phyloP scores from a whole-genome alignment of 2,888 invertebrate genomes.

The Mimachlamys varia region DNA sequence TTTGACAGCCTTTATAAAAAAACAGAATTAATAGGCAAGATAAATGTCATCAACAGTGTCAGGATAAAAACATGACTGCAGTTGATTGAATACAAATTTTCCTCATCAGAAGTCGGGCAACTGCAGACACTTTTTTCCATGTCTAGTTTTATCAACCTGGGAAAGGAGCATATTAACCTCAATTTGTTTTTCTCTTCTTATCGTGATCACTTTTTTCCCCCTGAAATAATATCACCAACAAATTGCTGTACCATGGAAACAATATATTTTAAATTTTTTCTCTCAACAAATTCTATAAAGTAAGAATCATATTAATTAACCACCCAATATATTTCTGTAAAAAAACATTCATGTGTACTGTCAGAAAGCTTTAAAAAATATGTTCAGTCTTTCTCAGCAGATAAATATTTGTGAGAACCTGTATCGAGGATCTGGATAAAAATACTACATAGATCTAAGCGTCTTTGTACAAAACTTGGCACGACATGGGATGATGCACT shows the following conservation, averaged over 20 bases:
- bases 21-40: too few species aligned
- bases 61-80: too few species aligned
- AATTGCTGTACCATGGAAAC: not conserved
- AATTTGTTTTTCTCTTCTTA: not conserved
- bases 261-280: too few species aligned
- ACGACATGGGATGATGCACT: conserved; percentile 25
- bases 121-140: not conserved
- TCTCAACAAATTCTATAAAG: too few species aligned
- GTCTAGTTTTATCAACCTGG: not conserved
- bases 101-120: not conserved
- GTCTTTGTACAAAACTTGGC: conserved; percentile 25
- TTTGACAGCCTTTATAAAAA: too few species aligned
- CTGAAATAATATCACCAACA: not conserved
- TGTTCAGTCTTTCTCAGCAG: not conserved
- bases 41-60: too few species aligned
- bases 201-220: not conserved
- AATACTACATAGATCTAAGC: not conserved
- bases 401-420: not conserved
- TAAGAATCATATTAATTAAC: not conserved
- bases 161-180: not conserved
- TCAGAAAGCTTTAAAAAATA: not conserved
- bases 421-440: not conserved
- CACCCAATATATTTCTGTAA: not conserved
- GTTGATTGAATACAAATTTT: too few species aligned
- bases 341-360: not conserved